Conservation (phyloP, 2,888 invertebrate genomes). For the Chrysotoxum bicinctum region DNA sequence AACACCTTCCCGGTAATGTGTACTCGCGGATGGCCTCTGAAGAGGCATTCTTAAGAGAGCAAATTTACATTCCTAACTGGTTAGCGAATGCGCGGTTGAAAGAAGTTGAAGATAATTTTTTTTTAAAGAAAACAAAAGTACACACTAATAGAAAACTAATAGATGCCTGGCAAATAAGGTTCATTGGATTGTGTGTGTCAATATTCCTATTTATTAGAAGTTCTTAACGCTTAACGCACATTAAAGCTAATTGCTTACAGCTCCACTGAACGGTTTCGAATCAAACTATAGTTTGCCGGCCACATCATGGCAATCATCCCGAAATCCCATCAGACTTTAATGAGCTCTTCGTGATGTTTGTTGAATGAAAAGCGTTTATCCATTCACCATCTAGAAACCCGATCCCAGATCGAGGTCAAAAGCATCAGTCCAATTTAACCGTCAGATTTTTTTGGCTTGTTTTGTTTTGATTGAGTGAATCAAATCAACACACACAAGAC, state of each 20-base stretch:
- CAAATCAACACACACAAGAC: constrained; percentile 68
- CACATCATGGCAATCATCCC: constrained; percentile 37
- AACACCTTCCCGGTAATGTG: constrained; percentile 57
- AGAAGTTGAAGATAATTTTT: not conserved
- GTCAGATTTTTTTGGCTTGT: constrained; percentile 26
- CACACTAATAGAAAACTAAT: not conserved
- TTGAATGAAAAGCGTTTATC: constrained; percentile 40
- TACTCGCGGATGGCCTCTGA: constrained; percentile 48
- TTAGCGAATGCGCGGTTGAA: not conserved
- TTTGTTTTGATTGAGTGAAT: constrained; percentile 71
- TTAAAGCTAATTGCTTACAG: constrained; percentile 55
- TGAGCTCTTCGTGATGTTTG: constrained; percentile 70
- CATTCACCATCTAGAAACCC: constrained; percentile 14
- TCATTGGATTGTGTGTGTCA: constrained; percentile 10
- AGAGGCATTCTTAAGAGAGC: constrained; percentile 55
- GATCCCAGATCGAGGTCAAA: constrained; percentile 4
- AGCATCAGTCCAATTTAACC: constrained; percentile 9
- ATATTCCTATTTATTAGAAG: constrained; percentile 12
- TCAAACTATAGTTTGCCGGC: constrained; percentile 35
- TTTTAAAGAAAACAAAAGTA: constrained; percentile 35
- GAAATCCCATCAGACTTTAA: constrained; percentile 49
- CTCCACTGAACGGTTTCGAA: constrained; percentile 48
- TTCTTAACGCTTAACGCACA: constrained; percentile 27
- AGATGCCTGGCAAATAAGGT: not conserved
- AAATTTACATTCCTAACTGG: constrained; percentile 65